phyloP scores from a whole-genome alignment of 1,140 invertebrate genomes.

The Dendroctonus valens region DNA sequence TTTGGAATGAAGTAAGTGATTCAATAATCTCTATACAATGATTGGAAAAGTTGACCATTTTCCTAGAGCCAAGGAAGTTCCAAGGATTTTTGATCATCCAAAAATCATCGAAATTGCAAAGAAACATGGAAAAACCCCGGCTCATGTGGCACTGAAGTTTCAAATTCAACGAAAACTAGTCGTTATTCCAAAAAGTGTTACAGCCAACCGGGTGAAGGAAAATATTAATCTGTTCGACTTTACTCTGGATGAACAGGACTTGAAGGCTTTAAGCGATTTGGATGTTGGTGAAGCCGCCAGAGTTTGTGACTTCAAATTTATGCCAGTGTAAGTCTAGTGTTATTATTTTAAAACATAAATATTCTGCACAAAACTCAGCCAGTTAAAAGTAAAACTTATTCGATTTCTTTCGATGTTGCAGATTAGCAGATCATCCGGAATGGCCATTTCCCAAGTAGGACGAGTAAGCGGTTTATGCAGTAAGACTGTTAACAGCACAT shows the following conservation, averaged over 20 bases:
- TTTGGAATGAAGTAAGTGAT: slow-evolving; percentile 45
- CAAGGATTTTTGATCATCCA: slow-evolving; percentile 67
- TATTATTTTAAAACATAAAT: neutral
- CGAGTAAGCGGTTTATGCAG: too few species aligned
- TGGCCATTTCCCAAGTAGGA: slow-evolving; percentile 53
- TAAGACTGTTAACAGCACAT: too few species aligned
- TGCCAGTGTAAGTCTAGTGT: slow-evolving; percentile 42
- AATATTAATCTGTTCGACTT: slow-evolving; percentile 67
- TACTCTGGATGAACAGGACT: slow-evolving; percentile 56
- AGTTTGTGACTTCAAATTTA: slow-evolving; percentile 66
- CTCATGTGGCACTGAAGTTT: slow-evolving; percentile 77
- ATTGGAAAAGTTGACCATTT: slow-evolving; percentile 42
- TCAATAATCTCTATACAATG: neutral
- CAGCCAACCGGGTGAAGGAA: slow-evolving; percentile 64
- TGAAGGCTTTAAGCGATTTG: slow-evolving; percentile 55
- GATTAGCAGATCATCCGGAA: slow-evolving; percentile 64
- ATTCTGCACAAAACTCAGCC: too few species aligned
- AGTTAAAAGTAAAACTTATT: too few species aligned
- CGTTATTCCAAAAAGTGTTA: slow-evolving; percentile 84
- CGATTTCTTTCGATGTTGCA: slow-evolving; percentile 52
- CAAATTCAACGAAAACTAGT: slow-evolving; percentile 70
- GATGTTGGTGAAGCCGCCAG: slow-evolving; percentile 63
- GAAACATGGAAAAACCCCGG: slow-evolving; percentile 67
- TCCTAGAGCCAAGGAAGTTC: slow-evolving; percentile 39
- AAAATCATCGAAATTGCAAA: slow-evolving; percentile 67